phyloP scores from a whole-genome alignment of 2,888 invertebrate genomes.

The Hipparchia sbordonii region DNA sequence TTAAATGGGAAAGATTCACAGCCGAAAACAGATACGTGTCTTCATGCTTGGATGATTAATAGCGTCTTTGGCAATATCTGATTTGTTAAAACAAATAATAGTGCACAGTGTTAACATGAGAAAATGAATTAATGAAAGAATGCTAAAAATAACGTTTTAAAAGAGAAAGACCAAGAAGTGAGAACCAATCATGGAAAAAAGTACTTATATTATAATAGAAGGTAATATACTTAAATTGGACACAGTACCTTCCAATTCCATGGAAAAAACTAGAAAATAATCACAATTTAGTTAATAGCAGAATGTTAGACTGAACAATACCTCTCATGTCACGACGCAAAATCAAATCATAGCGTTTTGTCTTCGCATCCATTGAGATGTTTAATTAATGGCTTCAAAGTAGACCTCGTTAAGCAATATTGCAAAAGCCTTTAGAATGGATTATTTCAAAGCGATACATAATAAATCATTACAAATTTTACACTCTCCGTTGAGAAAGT shows the following conservation, averaged over 20 bases:
- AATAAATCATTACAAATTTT: conserved; percentile 34
- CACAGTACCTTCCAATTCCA: too few relatives aligned
- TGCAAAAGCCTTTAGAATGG: conserved; percentile 35
- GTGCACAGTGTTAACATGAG: not conserved
- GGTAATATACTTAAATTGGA: too few relatives aligned
- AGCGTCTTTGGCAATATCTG: too few relatives aligned
- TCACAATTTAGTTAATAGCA: conserved; percentile 1
- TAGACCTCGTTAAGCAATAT: conserved; percentile 32
- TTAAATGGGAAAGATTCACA: too few relatives aligned
- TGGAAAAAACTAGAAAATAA: not conserved
- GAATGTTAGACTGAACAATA: conserved; percentile 41
- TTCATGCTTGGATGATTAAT: too few relatives aligned
- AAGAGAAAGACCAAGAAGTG: not conserved
- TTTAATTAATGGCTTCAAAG: conserved; percentile 36
- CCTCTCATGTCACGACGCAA: conserved; percentile 36
- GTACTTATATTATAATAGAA: too few relatives aligned
- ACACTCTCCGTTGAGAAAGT: conserved; percentile 13
- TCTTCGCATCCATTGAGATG: conserved; percentile 36
- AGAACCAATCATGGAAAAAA: not conserved
- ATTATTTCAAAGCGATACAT: conserved; percentile 28
- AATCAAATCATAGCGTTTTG: conserved; percentile 35
- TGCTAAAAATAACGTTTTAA: not conserved
- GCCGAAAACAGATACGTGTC: too few relatives aligned
- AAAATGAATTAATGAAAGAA: not conserved
- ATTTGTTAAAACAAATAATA: too few relatives aligned